Evolutionary conservation across 2,888 invertebrate genomes (phyloP).

Genomic region (Chymomyza fuscimana): DNA sequence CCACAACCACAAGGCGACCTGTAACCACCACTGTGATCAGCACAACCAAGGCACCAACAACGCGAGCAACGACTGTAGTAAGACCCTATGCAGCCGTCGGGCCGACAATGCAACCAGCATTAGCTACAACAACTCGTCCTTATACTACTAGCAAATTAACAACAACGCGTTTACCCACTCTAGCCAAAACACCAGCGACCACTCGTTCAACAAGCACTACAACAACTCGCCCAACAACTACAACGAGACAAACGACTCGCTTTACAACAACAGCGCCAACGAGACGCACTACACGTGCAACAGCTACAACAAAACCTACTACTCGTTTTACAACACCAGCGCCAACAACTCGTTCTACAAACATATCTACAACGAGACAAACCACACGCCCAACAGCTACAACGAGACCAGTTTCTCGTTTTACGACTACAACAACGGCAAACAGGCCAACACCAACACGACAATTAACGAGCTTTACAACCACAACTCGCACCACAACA

Average conservation of each 20-base stretch:
- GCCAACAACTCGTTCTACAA: constrained; percentile 7
- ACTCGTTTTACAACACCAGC: constrained; percentile 11
- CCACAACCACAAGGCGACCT: constrained; percentile 23
- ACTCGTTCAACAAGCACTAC: constrained; percentile 18
- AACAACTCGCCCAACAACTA: constrained; percentile 19
- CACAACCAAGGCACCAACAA: constrained; percentile 22
- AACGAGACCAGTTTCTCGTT: no score
- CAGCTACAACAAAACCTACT: constrained; percentile 21
- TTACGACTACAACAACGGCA: no score
- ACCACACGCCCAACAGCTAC: no score
- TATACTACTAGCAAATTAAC: constrained; percentile 14
- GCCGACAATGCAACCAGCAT: constrained; percentile 29
- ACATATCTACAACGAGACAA: constrained; percentile 4
- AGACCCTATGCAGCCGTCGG: constrained; percentile 18
- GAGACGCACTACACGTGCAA: constrained; percentile 16
- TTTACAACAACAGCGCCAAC: constrained; percentile 18
- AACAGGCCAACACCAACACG: no score
- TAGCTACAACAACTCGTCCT: constrained; percentile 15
- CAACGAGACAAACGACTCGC: constrained; percentile 16
- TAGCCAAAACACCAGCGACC: constrained; percentile 1
- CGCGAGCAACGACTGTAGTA: constrained; percentile 26
- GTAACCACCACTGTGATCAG: constrained; percentile 23
- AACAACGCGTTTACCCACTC: neutral
- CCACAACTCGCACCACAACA: constrained; percentile 3
- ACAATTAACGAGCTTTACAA: no score